Base-by-base conservation (phyloP, 2,113 vertebrate genomes). In the Crypturellus undulatus region DNA sequence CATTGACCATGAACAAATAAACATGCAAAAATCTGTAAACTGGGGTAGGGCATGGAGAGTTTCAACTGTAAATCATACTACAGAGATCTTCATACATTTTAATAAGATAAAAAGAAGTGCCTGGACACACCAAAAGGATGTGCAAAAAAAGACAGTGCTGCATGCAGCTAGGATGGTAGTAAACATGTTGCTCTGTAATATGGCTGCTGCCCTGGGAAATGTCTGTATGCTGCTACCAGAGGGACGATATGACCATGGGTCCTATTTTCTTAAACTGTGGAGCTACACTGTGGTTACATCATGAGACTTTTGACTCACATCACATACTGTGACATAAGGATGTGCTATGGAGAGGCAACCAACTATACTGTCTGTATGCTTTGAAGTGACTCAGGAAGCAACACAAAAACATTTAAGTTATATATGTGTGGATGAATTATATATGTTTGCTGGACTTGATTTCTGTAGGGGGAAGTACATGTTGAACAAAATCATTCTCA, bases 1-100 rank as follows among this genome's bases (percentile, higher is more conserved):
- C 78, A 71, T 9, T 87, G 76, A 32, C 76, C 80, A 32, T 45
- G 89, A 95, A 52, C 89, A 97, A 94, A 84, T 42, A 94, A 75
- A 54, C 84, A 92, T 91, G 88, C 17, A 75, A 47, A 60, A 59
- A 58, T 54, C 59, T 30, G 30, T 32, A 87, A 84, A 59, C 19
- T 54, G 5, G 10, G 82, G 56, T 69, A 93, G 3, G 1, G 19
- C 70, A 79, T 59, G 79, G 47, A 73, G 59, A 76, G 22, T 89
- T 87, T 83, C 62, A 84, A 12, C 24, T 75, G 38, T 79, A 89
- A 83, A 68, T 68, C 56, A 6, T 17, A 19, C 25, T 42, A 14
- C 10, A 28, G 28, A 25, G 9, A 10, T 51, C n/a, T 79, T 72
- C 12, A 34, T 51, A 36, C 13, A 9, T 16, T 40, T 36, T 30